Conservation (phyloP, 1,140 invertebrate species). For the Platorchestia sp. region DNA sequence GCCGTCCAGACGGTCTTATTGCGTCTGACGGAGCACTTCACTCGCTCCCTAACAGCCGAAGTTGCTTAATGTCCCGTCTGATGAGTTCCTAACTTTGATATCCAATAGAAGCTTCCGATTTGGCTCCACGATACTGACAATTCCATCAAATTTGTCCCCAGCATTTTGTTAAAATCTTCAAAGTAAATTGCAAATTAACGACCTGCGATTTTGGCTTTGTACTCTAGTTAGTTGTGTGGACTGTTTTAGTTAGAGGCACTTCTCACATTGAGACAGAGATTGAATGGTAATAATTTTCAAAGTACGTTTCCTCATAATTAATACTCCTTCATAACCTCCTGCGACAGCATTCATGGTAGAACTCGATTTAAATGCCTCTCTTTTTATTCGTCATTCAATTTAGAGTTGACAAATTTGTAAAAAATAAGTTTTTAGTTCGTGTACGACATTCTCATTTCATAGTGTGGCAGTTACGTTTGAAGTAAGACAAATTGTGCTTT, state of each 20-base stretch:
- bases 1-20: background rate
- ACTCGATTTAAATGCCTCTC: background rate
- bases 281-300: background rate
- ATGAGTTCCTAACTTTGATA: constrained; percentile 9
- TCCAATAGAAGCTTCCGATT: background rate
- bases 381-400: no score
- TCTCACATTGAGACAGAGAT: background rate
- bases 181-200: background rate
- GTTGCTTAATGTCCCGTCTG: background rate
- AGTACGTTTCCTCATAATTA: background rate
- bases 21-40: background rate
- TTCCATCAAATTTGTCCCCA: background rate
- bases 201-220: background rate
- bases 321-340: background rate
- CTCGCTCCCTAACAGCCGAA: background rate
- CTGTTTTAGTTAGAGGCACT: background rate
- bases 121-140: background rate
- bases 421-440: no score
- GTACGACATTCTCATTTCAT: no score
- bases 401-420: no score
- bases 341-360: background rate
- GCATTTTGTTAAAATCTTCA: background rate
- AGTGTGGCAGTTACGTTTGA: no score
- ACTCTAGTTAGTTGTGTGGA: background rate
- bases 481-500: no score